Percentiles rank a stretch among this genome's conserved stretches.
These are phyloP conservation scores for Lethrus apterus DNA, from an alignment of 1,140 invertebrate species.

Conservation along the genomic window DNA sequence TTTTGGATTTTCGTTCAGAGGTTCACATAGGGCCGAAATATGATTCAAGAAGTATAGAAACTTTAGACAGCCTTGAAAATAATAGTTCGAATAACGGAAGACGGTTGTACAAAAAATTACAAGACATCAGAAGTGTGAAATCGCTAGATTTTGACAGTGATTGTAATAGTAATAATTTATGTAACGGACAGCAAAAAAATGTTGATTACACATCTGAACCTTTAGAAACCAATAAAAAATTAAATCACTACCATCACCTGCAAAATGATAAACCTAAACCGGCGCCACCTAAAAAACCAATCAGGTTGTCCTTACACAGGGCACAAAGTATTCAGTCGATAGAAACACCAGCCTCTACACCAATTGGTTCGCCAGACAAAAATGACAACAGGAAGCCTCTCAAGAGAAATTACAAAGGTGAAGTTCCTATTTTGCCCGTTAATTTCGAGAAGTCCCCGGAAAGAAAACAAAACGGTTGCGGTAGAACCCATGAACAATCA, in stretches of 20 bases:
- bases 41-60: constrained; percentile 12
- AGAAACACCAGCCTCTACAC: constrained; percentile 40
- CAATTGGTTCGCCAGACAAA: constrained; percentile 31
- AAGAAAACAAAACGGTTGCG: no score
- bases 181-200: constrained; percentile 30
- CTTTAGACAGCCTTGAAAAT: constrained; percentile 20
- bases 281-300: constrained; percentile 74
- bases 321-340: constrained; percentile 74
- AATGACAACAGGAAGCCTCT: constrained; percentile 40
- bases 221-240: constrained; percentile 45
- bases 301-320: constrained; percentile 71
- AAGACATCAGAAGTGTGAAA: constrained; percentile 53
- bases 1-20: constrained; percentile 38
- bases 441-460: constrained; percentile 6
- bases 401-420: constrained; percentile 51
- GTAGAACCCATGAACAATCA: no score
- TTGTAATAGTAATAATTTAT: constrained; percentile 38
- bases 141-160: constrained; percentile 61
- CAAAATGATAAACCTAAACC: constrained; percentile 46
- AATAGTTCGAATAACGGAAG: constrained; percentile 24
- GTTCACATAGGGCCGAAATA: constrained; percentile 36
- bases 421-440: constrained; percentile 24
- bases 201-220: constrained; percentile 52
- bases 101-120: constrained; percentile 35
- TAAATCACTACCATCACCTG: constrained; percentile 31